Evolutionary conservation across 2,113 vertebrate species (phyloP), one percentile per base, ranked within the genome.

Genomic region (Saimiri boliviensis): DNA sequence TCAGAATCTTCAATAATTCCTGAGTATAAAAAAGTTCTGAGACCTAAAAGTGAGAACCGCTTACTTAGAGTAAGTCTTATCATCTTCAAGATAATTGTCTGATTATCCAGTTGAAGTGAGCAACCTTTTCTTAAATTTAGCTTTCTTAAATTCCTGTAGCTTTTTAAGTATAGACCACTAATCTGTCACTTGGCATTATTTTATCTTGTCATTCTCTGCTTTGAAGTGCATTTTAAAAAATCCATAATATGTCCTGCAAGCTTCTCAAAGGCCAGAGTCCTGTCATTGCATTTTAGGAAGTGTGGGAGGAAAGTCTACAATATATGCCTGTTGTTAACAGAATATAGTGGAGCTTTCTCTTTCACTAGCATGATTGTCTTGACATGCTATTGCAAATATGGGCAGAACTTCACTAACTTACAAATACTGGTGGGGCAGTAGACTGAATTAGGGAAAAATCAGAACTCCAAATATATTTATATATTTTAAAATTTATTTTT

Each of bases 401-500:
- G 40, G 30, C 37, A 19, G 40, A 77, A 86, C 25, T 25, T 63
- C 37, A 19, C 8, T 47, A 54, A 47, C 9, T 74, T 54, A 74
- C 17, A 63, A 86, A 70, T 54, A 30, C 32, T 49, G 13, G 27
- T 30, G 17, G 11, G 19, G 1, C 13, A 52, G 27, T 14, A 58
- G 27, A 52, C 37, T 40, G 52, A 95, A 83, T 94, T 60, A 66
- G 71, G 71, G 73, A 85, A 70, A 91, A 94, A 42, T 66, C 49
- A 81, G 32, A 81, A 73, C 70, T 94, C 14, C 19, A 91, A 63
- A 79, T 27, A 45, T 70, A 63, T 23, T 71, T 66, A 14, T 68
- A 11, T 73, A 23, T 76, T 54, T 40, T n/a, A 63, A 63, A 60
- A 30, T 63, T 5, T 30, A 56, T 8, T 56, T 30, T 63, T 63